These are phyloP conservation scores for cat (Felis catus) DNA, from an alignment of 2,113 vertebrate species.

Conservation along the genomic window F.catus_Fca126_mat1.0 CM031424.1:34737501-34738000, in stretches of 20 bases:
- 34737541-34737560: not conserved
- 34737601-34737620: not conserved
- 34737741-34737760: not conserved
- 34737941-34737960: not conserved
- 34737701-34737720: not conserved
- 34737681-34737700: not conserved
- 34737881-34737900: not conserved
- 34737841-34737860: not conserved
- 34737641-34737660: not conserved
- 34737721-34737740: not conserved
- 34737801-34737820: not conserved
- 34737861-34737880: not conserved
- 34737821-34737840: not conserved
- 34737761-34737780: not conserved
- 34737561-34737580: not conserved
- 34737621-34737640: not conserved
- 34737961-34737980: not conserved
- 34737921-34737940: too few species aligned
- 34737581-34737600: not conserved
- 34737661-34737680: not conserved
- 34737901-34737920: not conserved
- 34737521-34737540: not conserved
- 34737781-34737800: not conserved
- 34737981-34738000: not conserved
- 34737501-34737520: constrained; percentile 42